Conservation (phyloP, 2,797 vertebrate species). For the Xenops minutus region DNA sequence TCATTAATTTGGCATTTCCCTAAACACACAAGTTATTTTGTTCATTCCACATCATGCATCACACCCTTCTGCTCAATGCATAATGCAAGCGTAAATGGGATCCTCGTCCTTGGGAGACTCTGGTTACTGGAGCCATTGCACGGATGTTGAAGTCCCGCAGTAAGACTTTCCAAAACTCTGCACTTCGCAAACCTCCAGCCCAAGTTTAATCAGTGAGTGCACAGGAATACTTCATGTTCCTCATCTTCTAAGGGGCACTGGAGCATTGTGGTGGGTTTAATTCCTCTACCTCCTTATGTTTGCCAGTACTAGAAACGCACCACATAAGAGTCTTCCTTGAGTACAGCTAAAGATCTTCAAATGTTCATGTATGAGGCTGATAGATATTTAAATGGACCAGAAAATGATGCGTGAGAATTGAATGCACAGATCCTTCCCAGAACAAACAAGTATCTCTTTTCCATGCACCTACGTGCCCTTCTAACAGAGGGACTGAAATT, state of each 20-base stretch:
- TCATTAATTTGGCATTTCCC: constrained; percentile 67
- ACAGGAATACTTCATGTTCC: constrained; percentile 52
- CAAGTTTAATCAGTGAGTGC: constrained; percentile 56
- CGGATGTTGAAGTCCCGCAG: constrained; percentile 61
- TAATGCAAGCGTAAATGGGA: constrained; percentile 71
- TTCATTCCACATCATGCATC: constrained; percentile 76
- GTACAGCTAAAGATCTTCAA: constrained; percentile 55
- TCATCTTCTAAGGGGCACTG: constrained; percentile 65
- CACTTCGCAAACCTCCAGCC: constrained; percentile 76
- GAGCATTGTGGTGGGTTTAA: constrained; percentile 45
- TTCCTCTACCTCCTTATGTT: constrained; percentile 58
- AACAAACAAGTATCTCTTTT: neutral
- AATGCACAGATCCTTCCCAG: constrained; percentile 22
- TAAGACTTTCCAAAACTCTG: constrained; percentile 64
- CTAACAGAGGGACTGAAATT: neutral
- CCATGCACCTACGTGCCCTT: neutral
- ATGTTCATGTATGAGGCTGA: constrained; percentile 53
- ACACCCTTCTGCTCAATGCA: constrained; percentile 63
- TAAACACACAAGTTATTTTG: constrained; percentile 64
- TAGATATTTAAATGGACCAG: constrained; percentile 48
- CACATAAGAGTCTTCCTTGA: constrained; percentile 52
- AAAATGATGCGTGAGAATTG: constrained; percentile 40
- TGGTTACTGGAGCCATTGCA: constrained; percentile 69
- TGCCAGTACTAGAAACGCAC: constrained; percentile 49
- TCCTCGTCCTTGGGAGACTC: constrained; percentile 66